Conservation (phyloP, 2,888 invertebrate genomes). For the Lochmaea capreae region DNA sequence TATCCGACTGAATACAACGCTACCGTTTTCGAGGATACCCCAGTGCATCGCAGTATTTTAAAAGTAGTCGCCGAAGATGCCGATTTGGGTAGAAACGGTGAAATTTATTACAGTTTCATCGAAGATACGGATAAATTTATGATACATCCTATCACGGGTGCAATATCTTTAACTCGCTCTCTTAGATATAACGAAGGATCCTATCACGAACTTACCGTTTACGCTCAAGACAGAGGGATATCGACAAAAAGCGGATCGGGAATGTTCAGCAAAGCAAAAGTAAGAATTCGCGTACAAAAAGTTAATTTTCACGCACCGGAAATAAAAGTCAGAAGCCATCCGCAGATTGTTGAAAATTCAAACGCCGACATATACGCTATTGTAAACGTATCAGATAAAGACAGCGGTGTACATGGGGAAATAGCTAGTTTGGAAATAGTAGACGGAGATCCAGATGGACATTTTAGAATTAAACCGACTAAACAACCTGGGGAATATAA, state of each 20-base stretch:
- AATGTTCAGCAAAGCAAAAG: slow-evolving; percentile 78
- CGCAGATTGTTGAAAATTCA: slow-evolving; percentile 84
- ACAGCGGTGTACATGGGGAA: slow-evolving; percentile 86
- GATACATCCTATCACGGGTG: slow-evolving; percentile 90
- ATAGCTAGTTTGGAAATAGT: slow-evolving; percentile 86
- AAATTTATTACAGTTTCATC: slow-evolving; percentile 94
- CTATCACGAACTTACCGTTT: slow-evolving; percentile 80
- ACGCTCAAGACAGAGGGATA: slow-evolving; percentile 88
- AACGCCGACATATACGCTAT: slow-evolving; percentile 91
- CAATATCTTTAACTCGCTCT: slow-evolving; percentile 84
- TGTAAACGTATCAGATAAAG: slow-evolving; percentile 84
- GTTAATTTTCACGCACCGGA: slow-evolving; percentile 91
- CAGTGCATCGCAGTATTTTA: slow-evolving; percentile 83
- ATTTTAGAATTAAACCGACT: slow-evolving; percentile 81
- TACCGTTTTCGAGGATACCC: slow-evolving; percentile 88
- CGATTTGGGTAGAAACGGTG: slow-evolving; percentile 94
- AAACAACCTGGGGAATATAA: slow-evolving; percentile 78
- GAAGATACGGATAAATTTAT: slow-evolving; percentile 87
- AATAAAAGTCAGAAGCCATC: slow-evolving; percentile 82
- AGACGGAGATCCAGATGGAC: slow-evolving; percentile 90
- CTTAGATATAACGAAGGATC: slow-evolving; percentile 78
- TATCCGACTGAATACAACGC: slow-evolving; percentile 89
- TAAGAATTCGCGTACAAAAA: slow-evolving; percentile 81
- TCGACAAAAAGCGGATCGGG: slow-evolving; percentile 67
- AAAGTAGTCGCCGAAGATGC: slow-evolving; percentile 93